Base-by-base conservation (phyloP, 2,888 invertebrate genomes). In the Apamea sordens region DNA sequence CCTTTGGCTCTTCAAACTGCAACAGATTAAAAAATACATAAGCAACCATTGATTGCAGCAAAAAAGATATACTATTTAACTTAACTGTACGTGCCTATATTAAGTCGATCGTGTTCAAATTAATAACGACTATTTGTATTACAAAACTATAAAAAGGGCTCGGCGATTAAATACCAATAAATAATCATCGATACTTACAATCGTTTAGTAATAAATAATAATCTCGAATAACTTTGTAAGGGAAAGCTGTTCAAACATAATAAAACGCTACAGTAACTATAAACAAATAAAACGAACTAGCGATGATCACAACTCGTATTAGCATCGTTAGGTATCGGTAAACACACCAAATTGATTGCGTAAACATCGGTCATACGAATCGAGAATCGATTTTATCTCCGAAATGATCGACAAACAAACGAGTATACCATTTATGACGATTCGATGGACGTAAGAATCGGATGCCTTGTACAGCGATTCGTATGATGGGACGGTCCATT, bases 391-490 rank as follows among this genome's bases (percentile, higher is more conserved):
- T 79, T n/a, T 80, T 83, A 88, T 89, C 80, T 85, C 77, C 44
- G 69, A 73, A 77, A 76, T 84, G 86, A 93, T 93, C 91, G 86
- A 88, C 89, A 91, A 89, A 91, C 90, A 92, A 89, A 90, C 90
- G 84, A 75, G 78, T 80, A 81, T 82, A 83, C 93, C 92, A 91
- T 92, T 92, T 94, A 92, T 89, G 93, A 92, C 87, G 74, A 86
- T 86, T 87, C 88, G 90, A 91, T 88, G 86, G 86, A 91, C 89
- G 86, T 80, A 73, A 91, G 91, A 92, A 90, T 89, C 83, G 84
- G 75, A 84, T 84, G 77, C 94, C 93, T 82, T 94, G 89, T 90
- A 93, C 70, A 92, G 93, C 56, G 41, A 87, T 78, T 88, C 86
- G 87, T 82, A 86, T 90, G 89, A 92, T 89, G 88, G 84, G 88